Conservation (phyloP, 2,888 invertebrate species). For the Cosmorhoe ocellata region DNA sequence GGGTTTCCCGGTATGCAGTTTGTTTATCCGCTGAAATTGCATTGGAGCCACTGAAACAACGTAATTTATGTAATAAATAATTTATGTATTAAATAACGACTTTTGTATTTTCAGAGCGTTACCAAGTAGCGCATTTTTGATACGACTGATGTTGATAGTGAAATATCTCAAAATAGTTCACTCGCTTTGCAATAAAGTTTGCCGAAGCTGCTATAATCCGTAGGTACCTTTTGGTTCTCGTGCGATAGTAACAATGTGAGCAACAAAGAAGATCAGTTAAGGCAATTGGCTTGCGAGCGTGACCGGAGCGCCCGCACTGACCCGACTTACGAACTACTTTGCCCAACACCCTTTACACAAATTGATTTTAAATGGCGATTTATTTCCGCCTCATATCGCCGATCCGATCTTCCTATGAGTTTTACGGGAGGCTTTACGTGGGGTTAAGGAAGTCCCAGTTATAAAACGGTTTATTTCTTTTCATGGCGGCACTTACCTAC, state of each 20-base stretch:
- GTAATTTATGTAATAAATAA: too few species aligned
- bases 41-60: too few species aligned
- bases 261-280: constrained; percentile 37
- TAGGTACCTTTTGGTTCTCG: constrained; percentile 33
- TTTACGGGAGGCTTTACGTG: constrained; percentile 76
- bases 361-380: constrained; percentile 83
- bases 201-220: constrained; percentile 32
- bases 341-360: constrained; percentile 76
- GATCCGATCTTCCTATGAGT: constrained; percentile 79
- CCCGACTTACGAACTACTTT: constrained; percentile 68
- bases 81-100: too few species aligned
- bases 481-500: constrained; percentile 60
- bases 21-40: too few species aligned
- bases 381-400: constrained; percentile 81
- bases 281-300: constrained; percentile 40
- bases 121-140: too few species aligned
- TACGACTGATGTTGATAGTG: too few species aligned
- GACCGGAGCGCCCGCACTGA: constrained; percentile 47
- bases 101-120: too few species aligned
- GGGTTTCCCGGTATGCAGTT: too few species aligned
- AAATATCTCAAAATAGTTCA: constrained; percentile 8
- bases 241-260: constrained; percentile 43
- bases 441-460: constrained; percentile 77
- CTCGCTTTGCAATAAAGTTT: constrained; percentile 28
- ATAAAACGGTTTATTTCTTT: constrained; percentile 81